These are phyloP conservation scores for Cheilosia grossa DNA, from an alignment of 2,888 invertebrate species.

Conservation along the genomic window DNA sequence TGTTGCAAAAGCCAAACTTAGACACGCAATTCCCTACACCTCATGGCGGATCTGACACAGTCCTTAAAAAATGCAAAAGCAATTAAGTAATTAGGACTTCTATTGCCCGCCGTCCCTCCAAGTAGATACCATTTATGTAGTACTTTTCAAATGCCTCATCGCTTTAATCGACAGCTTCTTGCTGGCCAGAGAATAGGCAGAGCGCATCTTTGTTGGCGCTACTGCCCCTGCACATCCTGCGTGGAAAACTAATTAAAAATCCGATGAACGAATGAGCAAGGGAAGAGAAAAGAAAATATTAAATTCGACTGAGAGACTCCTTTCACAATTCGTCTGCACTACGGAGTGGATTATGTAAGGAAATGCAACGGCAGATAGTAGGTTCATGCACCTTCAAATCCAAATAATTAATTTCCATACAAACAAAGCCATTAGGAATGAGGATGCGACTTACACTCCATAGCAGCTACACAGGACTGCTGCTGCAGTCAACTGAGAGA, in stretches of 20 bases:
- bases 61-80: conserved; percentile 59
- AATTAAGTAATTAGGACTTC: conserved; percentile 69
- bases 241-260: conserved; percentile 69
- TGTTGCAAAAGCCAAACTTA: conserved; percentile 25
- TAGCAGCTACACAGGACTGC: conserved; percentile 2
- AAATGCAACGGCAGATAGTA: conserved; percentile 32
- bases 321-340: background rate
- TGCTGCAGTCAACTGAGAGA: conserved; percentile 35
- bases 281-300: conserved; percentile 44
- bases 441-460: conserved; percentile 26
- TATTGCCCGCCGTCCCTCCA: conserved; percentile 27
- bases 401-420: conserved; percentile 70
- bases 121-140: background rate
- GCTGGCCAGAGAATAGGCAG: conserved; percentile 4
- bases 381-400: conserved; percentile 64
- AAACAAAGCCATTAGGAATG: conserved; percentile 55
- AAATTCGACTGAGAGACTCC: conserved; percentile 31
- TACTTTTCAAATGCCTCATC: conserved; percentile 33
- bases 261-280: conserved; percentile 23
- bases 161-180: conserved; percentile 41
- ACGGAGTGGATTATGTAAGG: conserved; percentile 25
- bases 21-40: background rate
- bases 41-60: conserved; percentile 47
- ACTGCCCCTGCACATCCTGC: conserved; percentile 15
- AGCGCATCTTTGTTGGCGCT: conserved; percentile 27